Evolutionary conservation across 2,888 invertebrate species (phyloP).

Genomic region (Serrognathus titanus): DNA sequence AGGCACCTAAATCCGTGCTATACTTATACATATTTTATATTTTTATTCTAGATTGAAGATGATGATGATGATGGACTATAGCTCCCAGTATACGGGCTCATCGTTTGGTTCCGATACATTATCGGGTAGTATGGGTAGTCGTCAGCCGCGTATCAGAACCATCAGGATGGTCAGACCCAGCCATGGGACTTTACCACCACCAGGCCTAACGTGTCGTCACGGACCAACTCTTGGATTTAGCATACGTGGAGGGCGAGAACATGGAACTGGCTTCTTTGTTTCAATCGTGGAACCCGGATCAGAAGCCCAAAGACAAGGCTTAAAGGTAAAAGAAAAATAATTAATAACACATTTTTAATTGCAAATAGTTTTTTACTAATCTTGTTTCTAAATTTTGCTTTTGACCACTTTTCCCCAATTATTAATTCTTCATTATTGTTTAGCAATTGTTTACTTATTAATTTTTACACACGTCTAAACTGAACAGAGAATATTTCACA

Average conservation of each 20-base stretch:
- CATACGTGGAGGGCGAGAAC: slow-evolving; percentile 82
- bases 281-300: slow-evolving; percentile 84
- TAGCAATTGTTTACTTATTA: too few species aligned
- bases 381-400: too few species aligned
- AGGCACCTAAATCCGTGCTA: neutral
- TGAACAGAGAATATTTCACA: too few species aligned
- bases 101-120: slow-evolving; percentile 46
- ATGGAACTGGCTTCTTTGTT: slow-evolving; percentile 89
- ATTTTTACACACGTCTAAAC: too few species aligned
- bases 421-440: too few species aligned
- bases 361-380: too few species aligned
- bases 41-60: slow-evolving; percentile 20
- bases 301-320: slow-evolving; percentile 81
- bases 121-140: slow-evolving; percentile 49
- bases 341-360: too few species aligned
- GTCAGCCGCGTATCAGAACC: slow-evolving; percentile 58
- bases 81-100: slow-evolving; percentile 39
- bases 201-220: slow-evolving; percentile 53
- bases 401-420: too few species aligned
- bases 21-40: neutral
- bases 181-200: slow-evolving; percentile 41
- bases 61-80: slow-evolving; percentile 40
- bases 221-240: slow-evolving; percentile 76
- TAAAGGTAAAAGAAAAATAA: slow-evolving; percentile 66
- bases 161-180: slow-evolving; percentile 56